phyloP scores from a whole-genome alignment of 2,888 invertebrate species.

The Himalopsyche tibetana region DNA sequence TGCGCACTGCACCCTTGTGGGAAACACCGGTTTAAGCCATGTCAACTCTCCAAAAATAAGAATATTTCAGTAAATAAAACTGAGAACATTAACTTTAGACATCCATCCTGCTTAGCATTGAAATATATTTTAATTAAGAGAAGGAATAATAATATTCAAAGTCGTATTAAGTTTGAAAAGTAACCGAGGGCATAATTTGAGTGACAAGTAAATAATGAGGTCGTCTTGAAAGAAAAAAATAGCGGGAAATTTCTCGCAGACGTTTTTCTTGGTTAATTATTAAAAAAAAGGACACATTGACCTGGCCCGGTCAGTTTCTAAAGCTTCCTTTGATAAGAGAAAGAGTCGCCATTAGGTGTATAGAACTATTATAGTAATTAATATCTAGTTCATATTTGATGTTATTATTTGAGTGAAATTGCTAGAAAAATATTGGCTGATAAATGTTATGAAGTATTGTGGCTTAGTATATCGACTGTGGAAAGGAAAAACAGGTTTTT shows the following conservation, averaged over 20 bases:
- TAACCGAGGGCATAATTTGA: conserved; percentile 46
- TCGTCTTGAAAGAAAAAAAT: conserved; percentile 29
- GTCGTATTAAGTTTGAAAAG: neutral
- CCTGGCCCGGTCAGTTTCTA: neutral
- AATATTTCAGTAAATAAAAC: neutral
- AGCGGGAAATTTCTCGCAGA: neutral
- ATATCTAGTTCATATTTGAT: neutral
- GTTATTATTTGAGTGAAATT: too few relatives aligned
- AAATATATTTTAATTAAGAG: neutral
- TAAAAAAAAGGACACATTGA: conserved; percentile 45
- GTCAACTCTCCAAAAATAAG: too few relatives aligned
- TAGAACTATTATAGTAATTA: neutral
- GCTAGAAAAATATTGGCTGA: too few relatives aligned
- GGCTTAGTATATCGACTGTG: too few relatives aligned
- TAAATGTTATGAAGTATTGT: too few relatives aligned
- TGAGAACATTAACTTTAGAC: neutral
- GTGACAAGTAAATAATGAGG: conserved; percentile 54
- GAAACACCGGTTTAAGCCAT: too few relatives aligned
- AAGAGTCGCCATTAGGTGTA: neutral
- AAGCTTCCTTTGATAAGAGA: neutral
- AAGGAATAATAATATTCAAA: conserved; percentile 18
- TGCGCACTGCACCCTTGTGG: too few relatives aligned
- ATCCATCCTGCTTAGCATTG: neutral
- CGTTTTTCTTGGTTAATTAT: conserved; percentile 52
- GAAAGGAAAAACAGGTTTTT: too few relatives aligned